Percentiles rank a stretch among this genome's conserved stretches.
Conservation (phyloP, 2,113 vertebrate species). For the Bos indicus region DNA sequence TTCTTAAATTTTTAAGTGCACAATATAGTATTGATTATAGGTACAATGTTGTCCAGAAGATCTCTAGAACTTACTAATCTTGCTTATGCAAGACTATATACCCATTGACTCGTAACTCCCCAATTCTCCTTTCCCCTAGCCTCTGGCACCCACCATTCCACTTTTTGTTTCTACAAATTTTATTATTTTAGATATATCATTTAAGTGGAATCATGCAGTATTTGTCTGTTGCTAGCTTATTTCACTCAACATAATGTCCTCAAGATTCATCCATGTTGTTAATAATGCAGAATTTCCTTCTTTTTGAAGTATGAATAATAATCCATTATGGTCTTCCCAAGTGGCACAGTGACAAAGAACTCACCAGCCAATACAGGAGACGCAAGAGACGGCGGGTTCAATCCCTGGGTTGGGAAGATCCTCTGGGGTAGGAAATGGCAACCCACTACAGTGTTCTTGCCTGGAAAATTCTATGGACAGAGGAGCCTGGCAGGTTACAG, state of each 20-base stretch:
- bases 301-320: neutral
- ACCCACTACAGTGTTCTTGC: neutral
- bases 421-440: neutral
- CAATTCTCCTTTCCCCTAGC: neutral
- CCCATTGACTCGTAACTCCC: neutral
- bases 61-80: neutral
- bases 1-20: neutral
- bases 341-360: neutral
- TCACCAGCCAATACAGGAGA: neutral
- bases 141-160: neutral
- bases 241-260: neutral
- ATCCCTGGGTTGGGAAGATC: neutral
- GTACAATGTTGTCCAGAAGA: neutral
- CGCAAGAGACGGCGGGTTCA: neutral
- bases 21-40: neutral
- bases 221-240: neutral
- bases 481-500: neutral
- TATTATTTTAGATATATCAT: neutral
- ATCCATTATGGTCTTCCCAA: neutral
- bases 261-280: neutral
- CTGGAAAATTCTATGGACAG: neutral
- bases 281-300: neutral
- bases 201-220: neutral
- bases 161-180: neutral
- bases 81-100: neutral